A percentile compares a stretch with the other conserved stretches of the same genome.
Conservation (phyloP, 2,888 invertebrate species). For the Apamea monoglypha region DNA sequence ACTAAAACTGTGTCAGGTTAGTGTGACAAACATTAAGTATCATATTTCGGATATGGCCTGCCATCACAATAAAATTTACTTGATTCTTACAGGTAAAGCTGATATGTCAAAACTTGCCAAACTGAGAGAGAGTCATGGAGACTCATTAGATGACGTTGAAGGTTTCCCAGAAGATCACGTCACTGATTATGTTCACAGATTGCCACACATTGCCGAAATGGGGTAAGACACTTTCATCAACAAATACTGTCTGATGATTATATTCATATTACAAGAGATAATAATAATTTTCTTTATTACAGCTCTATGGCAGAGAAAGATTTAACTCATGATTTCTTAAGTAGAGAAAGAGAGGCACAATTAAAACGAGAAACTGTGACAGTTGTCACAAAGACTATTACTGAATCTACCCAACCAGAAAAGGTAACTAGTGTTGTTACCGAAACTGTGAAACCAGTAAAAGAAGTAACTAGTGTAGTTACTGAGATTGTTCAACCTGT, state of each 20-base stretch:
- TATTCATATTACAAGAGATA: neutral
- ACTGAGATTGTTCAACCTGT: constrained; percentile 17
- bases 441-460: constrained; percentile 46
- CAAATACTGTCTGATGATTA: neutral
- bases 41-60: neutral
- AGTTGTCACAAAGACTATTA: constrained; percentile 34
- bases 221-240: constrained; percentile 74
- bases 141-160: constrained; percentile 89
- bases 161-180: constrained; percentile 89
- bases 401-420: constrained; percentile 38
- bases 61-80: neutral
- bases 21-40: constrained; percentile 13
- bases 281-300: constrained; percentile 28
- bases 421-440: constrained; percentile 36
- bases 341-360: constrained; percentile 84
- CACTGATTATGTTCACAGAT: constrained; percentile 84
- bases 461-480: constrained; percentile 45
- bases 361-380: constrained; percentile 77
- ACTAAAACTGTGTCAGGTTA: constrained; percentile 72
- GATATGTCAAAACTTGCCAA: constrained; percentile 80
- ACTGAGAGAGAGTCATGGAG: constrained; percentile 81
- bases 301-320: constrained; percentile 79
- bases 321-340: constrained; percentile 79
- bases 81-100: constrained; percentile 73
- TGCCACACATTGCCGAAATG: constrained; percentile 88